Evolutionary conservation across 2,113 vertebrate species (phyloP), one percentile per base, ranked within the genome.

Genomic region (Nesogale talazaci): DNA sequence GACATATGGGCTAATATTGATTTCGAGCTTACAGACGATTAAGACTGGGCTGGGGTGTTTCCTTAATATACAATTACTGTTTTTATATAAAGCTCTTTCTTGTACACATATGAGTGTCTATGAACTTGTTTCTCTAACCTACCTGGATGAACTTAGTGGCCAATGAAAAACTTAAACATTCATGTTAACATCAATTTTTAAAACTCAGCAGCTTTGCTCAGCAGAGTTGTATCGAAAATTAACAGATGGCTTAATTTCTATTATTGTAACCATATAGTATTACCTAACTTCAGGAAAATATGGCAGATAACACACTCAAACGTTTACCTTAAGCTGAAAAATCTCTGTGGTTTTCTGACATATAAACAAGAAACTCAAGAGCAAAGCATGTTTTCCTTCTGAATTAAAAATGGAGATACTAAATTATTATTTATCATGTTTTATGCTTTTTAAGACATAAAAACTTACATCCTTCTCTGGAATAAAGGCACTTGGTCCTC

Each of bases 401-500:
- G 25, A 63, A 36, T 85, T 92, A 40, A 70, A 91, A 86, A 77
- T 19, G 17, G 17, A 94, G 27, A 77, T 76, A 69, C 16, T 57
- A 76, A 52, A 17, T 29, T 65, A 6, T 31, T 82, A 57, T 86
- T 31, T 22, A 52, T 70, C 17, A 46, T 0, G 72, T 9, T 89
- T 38, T 70, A 65, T 56, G 7, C 40, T 42, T 40, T 83, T 89
- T 74, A 87, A 72, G 22, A 91, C 70, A 61, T 59, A 84, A 67
- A 86, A 84, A 97, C 98, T 98, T 97, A 98, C 98, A 96, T 98
- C 98, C 0, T 98, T 98, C 96, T 98, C 98, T 96, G 98, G 98
- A 97, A 99, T 98, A 98, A 98, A 99, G 98, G 98, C 98, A 98
- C 98, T 98, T 98, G 98, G 98, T 98, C 98, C 98, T 98, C 98